Evolutionary conservation across 2,113 vertebrate genomes (phyloP).

Genomic region (Macquaria ambigua): DNA sequence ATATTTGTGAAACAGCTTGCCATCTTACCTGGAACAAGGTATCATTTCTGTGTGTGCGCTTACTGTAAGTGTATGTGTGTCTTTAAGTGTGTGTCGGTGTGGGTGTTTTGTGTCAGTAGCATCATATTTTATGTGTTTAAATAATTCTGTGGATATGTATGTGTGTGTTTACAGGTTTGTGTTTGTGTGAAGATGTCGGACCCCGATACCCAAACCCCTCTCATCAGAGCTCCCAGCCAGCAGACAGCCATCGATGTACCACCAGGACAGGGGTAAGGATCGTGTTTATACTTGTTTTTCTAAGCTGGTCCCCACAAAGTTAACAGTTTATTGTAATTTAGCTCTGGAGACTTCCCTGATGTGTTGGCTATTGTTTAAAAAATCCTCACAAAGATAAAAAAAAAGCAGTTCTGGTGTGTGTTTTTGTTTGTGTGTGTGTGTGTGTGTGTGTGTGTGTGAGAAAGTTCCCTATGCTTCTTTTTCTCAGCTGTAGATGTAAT

Average conservation of each 20-base stretch:
- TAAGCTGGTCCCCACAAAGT: not conserved
- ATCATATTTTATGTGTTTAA: not conserved
- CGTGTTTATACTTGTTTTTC: not conserved
- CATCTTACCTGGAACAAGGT: conserved; percentile 46
- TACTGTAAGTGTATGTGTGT: not conserved
- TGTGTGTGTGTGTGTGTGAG: not conserved
- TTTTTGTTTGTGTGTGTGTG: not conserved
- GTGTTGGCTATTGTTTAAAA: not conserved
- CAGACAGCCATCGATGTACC: conserved; percentile 20
- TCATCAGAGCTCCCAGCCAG: conserved; percentile 22
- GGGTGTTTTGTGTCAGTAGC: not conserved
- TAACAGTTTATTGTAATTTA: not conserved
- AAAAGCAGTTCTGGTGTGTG: not conserved
- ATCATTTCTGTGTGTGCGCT: not conserved
- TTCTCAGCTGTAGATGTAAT: too few relatives aligned
- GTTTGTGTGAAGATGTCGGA: conserved; percentile 57
- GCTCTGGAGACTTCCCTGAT: not conserved
- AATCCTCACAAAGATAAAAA: not conserved
- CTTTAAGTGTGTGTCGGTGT: not conserved
- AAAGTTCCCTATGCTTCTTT: not conserved
- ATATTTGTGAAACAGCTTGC: not conserved
- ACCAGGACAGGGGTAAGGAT: conserved; percentile 35
- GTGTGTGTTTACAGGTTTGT: conserved; percentile 46
- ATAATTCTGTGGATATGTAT: not conserved
- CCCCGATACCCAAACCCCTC: conserved; percentile 28